Base-by-base conservation (phyloP, 2,797 vertebrate genomes). In the Gymnothorax reevesii region DNA sequence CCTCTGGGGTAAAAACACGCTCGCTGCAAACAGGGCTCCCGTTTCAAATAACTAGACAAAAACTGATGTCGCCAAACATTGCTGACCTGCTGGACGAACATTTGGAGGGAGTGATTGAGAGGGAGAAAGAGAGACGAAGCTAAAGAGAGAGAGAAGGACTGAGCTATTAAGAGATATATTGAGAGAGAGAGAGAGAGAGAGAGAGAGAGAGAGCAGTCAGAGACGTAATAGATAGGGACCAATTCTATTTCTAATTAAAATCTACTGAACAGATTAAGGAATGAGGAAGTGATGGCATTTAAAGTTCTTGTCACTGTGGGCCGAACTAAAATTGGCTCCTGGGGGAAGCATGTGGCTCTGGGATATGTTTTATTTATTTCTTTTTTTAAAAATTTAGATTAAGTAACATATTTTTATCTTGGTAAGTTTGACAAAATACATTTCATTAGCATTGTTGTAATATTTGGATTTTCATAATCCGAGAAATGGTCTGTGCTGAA, bases 1-100 rank as follows among this genome's bases (percentile, higher is more conserved):
- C 84, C 8, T 12, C 90, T 82, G 85, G 15, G 33, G 73, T 91
- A 87, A 88, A 90, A 52, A 59, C 33, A 62, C n/a, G 62, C 42
- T 59, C 52, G 7, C 64, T 80, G 66, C 60, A 87, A 87, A 55
- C 59, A 7, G n/a, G 55, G 54, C 75, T 82, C 71, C 82, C 20
- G 62, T 87, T 84, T 77, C 57, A 83, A 83, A 73, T 86, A 83
- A 88, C 86, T 86, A 82, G 66, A 77, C 69, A 86, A 86, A 86
- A 77, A 79, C 17, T 54, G 55, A n/a, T 73, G 17, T n/a, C 27
- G 33, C 4, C 42, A 71, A 64, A 57, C n/a, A 57, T 42, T 87
- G 57, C 69, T 52, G 82, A 57, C 57, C 57, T 54, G n/a, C 69
- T 49, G 20, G 49, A 77, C 15, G 60, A 42, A 52, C 66, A 13